Evolutionary conservation across 1,140 invertebrate genomes (phyloP).

Genomic region (Procambarus clarkii): DNA sequence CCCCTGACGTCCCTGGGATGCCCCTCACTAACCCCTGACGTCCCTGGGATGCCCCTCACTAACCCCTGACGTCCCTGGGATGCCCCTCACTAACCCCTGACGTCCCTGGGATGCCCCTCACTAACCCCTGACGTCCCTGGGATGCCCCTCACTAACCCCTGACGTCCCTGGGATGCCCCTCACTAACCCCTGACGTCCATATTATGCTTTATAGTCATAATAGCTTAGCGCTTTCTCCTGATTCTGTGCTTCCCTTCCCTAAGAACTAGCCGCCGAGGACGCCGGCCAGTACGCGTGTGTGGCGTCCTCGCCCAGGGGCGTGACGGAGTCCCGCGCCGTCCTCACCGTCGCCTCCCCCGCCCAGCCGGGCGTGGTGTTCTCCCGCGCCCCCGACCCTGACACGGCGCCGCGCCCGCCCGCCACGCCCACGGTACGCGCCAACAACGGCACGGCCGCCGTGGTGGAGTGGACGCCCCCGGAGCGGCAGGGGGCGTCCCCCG

Average conservation of each 20-base stretch:
- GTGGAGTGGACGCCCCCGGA: slow-evolving; percentile 58
- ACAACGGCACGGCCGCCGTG: slow-evolving; percentile 61
- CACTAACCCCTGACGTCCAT: too few relatives aligned
- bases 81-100: too few relatives aligned
- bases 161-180: too few relatives aligned
- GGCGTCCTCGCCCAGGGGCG: slow-evolving; percentile 57
- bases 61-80: too few relatives aligned
- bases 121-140: too few relatives aligned
- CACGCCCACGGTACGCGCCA: slow-evolving; percentile 53
- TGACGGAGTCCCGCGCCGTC: slow-evolving; percentile 53
- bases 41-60: too few relatives aligned
- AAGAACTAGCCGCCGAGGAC: slow-evolving; percentile 50
- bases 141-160: too few relatives aligned
- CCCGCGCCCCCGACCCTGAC: slow-evolving; percentile 53
- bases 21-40: too few relatives aligned
- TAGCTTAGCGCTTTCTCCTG: too few relatives aligned
- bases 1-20: too few relatives aligned
- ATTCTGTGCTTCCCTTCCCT: neutral
- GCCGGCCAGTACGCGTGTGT: slow-evolving; percentile 61
- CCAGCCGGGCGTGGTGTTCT: slow-evolving; percentile 1
- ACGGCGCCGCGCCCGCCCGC: slow-evolving; percentile 59
- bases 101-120: too few relatives aligned
- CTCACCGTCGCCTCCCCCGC: slow-evolving; percentile 17
- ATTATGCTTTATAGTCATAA: too few relatives aligned
- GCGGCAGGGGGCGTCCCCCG: slow-evolving; percentile 49